phyloP scores from a whole-genome alignment of 2,113 vertebrate genomes.

The Leuciscus idus region DNA sequence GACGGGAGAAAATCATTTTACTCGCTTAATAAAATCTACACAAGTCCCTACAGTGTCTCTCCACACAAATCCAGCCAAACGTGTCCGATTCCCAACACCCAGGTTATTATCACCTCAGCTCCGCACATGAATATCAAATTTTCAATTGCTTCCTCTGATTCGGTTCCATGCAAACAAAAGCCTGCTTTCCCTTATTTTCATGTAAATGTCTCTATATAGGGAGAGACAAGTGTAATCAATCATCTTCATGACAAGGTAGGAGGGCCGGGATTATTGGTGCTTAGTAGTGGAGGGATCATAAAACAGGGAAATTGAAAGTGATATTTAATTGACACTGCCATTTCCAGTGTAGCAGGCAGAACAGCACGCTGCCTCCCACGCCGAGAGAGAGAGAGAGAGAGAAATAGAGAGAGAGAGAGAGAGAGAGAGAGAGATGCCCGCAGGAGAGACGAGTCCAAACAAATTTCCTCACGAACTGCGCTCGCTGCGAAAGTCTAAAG shows the following conservation, averaged over 20 bases:
- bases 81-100: constrained; percentile 64
- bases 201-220: constrained; percentile 85
- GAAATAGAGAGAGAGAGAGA: neutral
- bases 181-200: constrained; percentile 84
- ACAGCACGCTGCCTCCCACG: constrained; percentile 57
- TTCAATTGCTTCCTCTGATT: constrained; percentile 76
- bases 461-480: constrained; percentile 71
- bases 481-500: constrained; percentile 62
- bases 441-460: constrained; percentile 55
- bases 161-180: constrained; percentile 79
- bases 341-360: constrained; percentile 72
- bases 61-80: constrained; percentile 71
- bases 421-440: neutral
- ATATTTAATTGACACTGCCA: constrained; percentile 89
- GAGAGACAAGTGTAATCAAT: constrained; percentile 85
- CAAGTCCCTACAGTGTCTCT: constrained; percentile 63
- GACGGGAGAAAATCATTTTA: constrained; percentile 77
- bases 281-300: constrained; percentile 85
- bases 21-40: constrained; percentile 80
- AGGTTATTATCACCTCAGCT: constrained; percentile 69
- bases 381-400: constrained; percentile 25
- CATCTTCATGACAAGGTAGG: constrained; percentile 83
- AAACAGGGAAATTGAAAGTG: constrained; percentile 88
- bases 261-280: constrained; percentile 85
- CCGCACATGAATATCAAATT: constrained; percentile 80